A percentile compares a stretch with the other conserved stretches of the same genome.
These are phyloP conservation scores for Oncopodura yosiiana DNA, from an alignment of 1,140 invertebrate genomes.

Conservation along the genomic window DNA sequence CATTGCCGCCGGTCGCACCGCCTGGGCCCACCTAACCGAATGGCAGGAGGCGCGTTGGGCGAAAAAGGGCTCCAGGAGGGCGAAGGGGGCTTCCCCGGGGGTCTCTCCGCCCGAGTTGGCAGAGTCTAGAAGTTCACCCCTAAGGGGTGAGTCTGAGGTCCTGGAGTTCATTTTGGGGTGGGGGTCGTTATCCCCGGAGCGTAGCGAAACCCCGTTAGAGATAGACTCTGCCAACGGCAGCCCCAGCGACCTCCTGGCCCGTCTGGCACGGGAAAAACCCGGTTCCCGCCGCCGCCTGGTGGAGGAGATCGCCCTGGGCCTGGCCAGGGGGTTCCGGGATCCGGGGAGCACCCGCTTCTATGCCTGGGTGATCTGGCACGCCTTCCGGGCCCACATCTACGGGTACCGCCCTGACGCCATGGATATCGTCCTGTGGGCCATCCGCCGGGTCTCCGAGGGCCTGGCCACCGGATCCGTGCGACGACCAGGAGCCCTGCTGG, in stretches of 20 bases:
- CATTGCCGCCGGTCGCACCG: not conserved
- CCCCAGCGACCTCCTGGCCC: not conserved
- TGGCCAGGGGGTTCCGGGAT: not conserved
- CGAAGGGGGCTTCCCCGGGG: not conserved
- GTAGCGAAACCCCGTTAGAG: not conserved
- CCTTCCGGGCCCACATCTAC: not conserved
- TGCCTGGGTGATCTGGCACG: not conserved
- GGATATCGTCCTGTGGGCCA: not conserved
- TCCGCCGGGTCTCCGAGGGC: not conserved
- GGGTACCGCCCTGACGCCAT: not conserved
- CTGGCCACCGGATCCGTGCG: not conserved
- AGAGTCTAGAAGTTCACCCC: not conserved
- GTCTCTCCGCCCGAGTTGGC: not conserved
- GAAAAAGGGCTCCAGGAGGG: not conserved
- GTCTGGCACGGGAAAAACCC: not conserved
- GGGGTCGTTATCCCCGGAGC: not conserved
- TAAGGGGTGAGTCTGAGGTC: not conserved
- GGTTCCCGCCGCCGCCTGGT: not conserved
- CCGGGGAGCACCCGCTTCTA: not conserved
- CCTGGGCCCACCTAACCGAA: not conserved
- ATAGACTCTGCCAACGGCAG: not conserved
- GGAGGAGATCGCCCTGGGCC: not conserved
- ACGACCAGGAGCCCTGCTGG: not conserved
- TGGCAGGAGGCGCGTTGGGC: not conserved
- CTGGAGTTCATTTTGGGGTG: not conserved